Base-by-base conservation (phyloP, 2,797 vertebrate genomes). In the Acanthopagrus latus region DNA sequence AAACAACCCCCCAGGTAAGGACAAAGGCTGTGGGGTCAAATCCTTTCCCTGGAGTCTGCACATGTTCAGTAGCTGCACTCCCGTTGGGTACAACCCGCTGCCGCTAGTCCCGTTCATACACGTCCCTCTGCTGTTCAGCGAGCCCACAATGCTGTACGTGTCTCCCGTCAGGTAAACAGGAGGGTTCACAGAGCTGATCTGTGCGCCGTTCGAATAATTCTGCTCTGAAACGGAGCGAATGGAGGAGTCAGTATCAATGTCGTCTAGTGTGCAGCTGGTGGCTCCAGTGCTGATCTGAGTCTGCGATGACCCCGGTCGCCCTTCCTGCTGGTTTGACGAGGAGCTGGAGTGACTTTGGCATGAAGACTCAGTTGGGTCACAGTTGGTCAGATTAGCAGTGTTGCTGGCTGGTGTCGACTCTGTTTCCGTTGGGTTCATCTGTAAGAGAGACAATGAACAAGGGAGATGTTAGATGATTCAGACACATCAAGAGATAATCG, bases 101-200 rank as follows among this genome's bases (percentile, higher is more conserved):
- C 85, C 3, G 11, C 80, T 43, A 0, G 84, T 81, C 69, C 92
- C 91, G 3, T 90, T 88, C 81, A 90, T 14, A 4, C 85, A 78
- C 23, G 83, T 59, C 67, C 79, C 92, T 62, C 86, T 71, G 46
- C 81, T 65, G 48, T 68, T 93, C 62, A 95, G 82, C 0, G 95
- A 94, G 56, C 95, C 95, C 70, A 95, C 94, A 11, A 95, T 90
- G 87, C 94, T 95, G 86, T 94, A 94, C 0, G 90, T 62, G 89
- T 94, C 92, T 60, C 76, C 77, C n/a, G 60, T 71, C 43, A 86
- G 66, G 94, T 93, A 73, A 83, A 88, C 84, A 0, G 76, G 62
- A 23, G 63, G 64, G 38, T 78, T 85, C 1, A 27, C 70, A 2
- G 71, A 55, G 67, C 57, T 64, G 55, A 72, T 70, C 9, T 84